Evolutionary conservation across 2,113 vertebrate species (phyloP), one percentile per base, ranked within the genome.

Genomic region (Plecotus auritus): DNA sequence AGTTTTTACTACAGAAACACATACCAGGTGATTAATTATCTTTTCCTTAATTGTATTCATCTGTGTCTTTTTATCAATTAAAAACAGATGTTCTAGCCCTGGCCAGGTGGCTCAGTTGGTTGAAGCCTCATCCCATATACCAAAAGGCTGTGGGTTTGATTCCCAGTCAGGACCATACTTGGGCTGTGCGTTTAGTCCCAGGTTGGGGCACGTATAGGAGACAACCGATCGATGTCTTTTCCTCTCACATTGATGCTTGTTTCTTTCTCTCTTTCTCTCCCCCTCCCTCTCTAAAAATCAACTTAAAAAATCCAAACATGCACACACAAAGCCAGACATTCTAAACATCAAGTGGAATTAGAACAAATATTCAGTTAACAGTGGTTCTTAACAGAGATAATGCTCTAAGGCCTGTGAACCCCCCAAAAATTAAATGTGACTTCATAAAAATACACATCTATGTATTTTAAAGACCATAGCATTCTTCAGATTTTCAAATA

Each of bases 1-100:
- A 88, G 92, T 97, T 97, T 97, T 98, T 90, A 98, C 99, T 99
- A 84, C 6, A 93, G 69, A 91, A 0, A 88, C 9, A 98, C 6
- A 95, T 3, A 90, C 80, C 2, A 93, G 51, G 17, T 70, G 14
- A 82, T 73, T 69, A 61, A 82, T 93, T 88, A 35, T 4, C 5
- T 83, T 73, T 74, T 81, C n/a, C 54, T 93, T 83, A 49, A 90
- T 59, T 9, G 51, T 78, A 42, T 85, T 17, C 81, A 94, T 64
- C 26, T 54, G 2, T 42, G 37, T 56, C 7, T 54, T 64, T 84
- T 82, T 96, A 81, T 35, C 12, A 42, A 95, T 49, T 90, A 76
- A 95, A 91, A 96, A 87, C 1, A 89, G n/a, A 86, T 2, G 40
- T 72, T 49, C 30, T 7, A 67, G 14, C 32, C 64, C 64, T 67